Evolutionary conservation across 2,797 vertebrate species (phyloP).

Genomic region (Oreochromis grahami): DNA sequence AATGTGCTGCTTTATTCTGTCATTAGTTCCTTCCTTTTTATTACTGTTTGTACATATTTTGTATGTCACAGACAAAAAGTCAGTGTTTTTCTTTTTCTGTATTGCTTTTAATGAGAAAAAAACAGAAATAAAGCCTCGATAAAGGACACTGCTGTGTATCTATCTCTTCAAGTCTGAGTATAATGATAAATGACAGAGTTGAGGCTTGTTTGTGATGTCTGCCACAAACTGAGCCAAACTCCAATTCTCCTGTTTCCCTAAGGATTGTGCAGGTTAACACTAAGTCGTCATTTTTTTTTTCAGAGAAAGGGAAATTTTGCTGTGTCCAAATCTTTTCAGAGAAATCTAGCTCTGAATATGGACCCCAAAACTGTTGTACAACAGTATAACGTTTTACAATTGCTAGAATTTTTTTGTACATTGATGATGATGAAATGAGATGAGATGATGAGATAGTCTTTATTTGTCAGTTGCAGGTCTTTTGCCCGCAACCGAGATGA

Average conservation of each 20-base stretch:
- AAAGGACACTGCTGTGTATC: background rate
- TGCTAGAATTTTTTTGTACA: background rate
- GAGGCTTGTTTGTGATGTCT: background rate
- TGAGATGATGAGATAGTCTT: too few species aligned
- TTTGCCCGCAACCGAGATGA: too few species aligned
- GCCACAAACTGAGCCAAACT: background rate
- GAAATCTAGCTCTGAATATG: background rate
- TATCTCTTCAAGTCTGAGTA: background rate
- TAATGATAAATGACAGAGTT: background rate
- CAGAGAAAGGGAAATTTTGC: background rate
- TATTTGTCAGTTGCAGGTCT: too few species aligned
- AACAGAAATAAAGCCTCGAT: rapidly evolving
- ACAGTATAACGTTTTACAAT: background rate
- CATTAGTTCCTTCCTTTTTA: background rate
- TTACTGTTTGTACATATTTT: background rate
- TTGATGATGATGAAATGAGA: background rate
- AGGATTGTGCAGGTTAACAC: background rate
- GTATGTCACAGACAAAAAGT: background rate
- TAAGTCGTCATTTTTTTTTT: background rate
- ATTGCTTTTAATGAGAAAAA: background rate
- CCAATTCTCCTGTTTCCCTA: background rate
- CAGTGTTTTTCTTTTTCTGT: background rate
- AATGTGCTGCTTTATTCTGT: background rate
- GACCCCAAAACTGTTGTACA: background rate
- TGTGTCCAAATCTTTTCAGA: background rate